A percentile compares a stretch with the other conserved stretches of the same genome.
Evolutionary conservation across 2,888 invertebrate genomes (phyloP).

Genomic region (Drosophila longiperda): DNA sequence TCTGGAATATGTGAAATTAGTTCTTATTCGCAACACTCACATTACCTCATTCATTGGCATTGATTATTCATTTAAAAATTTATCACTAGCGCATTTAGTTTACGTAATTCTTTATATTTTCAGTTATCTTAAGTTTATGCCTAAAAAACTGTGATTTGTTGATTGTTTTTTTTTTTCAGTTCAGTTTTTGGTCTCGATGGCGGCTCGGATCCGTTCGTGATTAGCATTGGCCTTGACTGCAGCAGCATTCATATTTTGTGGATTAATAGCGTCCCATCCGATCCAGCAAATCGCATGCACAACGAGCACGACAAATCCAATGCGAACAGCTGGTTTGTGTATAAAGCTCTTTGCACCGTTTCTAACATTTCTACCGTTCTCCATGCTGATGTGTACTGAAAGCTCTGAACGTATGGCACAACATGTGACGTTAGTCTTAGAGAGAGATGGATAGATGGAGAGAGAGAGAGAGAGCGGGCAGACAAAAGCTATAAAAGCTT

Average conservation of each 20-base stretch:
- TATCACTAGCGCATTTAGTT: background rate
- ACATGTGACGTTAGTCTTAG: background rate
- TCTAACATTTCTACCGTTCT: conserved; percentile 33
- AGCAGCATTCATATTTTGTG: conserved; percentile 15
- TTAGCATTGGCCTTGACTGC: conserved; percentile 32
- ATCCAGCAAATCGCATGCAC: conserved; percentile 67
- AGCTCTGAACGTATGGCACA: background rate
- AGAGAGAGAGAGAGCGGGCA: background rate
- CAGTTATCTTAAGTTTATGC: background rate
- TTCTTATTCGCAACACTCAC: background rate
- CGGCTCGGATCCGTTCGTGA: conserved; percentile 58
- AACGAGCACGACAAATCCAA: conserved; percentile 68
- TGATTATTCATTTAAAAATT: background rate
- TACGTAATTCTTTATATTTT: background rate
- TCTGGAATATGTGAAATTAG: background rate
- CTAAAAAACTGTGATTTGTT: background rate
- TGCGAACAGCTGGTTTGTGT: conserved; percentile 64
- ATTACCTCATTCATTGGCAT: background rate
- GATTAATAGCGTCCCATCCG: conserved; percentile 63
- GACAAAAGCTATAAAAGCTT: conserved; percentile 22
- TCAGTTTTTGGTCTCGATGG: conserved; percentile 37
- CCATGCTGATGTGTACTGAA: conserved; percentile 45
- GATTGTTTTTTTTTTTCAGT: background rate
- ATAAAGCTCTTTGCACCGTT: conserved; percentile 31
- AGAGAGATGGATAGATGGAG: too few species aligned